These are phyloP conservation scores for Pristiophorus japonicus DNA, from an alignment of 2,113 vertebrate genomes.

Conservation along the genomic window DNA sequence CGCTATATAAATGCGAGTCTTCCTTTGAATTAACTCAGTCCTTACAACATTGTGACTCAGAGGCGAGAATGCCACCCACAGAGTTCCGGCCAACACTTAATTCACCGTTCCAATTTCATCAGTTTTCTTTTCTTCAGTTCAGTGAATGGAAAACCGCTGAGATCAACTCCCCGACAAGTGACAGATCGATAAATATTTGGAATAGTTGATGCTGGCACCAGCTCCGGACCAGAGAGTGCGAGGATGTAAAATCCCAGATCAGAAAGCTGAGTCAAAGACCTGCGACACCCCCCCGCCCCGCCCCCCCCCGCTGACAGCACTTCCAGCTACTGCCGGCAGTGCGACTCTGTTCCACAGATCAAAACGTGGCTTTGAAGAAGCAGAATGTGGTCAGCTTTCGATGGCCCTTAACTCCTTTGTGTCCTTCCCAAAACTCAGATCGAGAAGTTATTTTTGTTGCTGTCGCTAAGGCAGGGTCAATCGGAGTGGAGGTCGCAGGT, in stretches of 20 bases:
- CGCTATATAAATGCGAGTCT: not conserved
- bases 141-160: not conserved
- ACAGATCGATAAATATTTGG: not conserved
- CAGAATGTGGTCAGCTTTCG: not conserved
- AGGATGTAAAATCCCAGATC: not conserved
- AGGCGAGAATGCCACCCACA: not conserved
- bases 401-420: not conserved
- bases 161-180: not conserved
- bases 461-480: too few relatives aligned
- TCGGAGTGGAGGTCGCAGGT: too few relatives aligned
- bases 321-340: not conserved
- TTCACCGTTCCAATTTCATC: not conserved
- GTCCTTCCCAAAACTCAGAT: not conserved
- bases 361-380: not conserved
- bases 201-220: not conserved
- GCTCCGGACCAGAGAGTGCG: not conserved
- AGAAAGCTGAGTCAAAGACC: not conserved
- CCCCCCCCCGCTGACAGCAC: not conserved
- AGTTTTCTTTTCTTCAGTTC: not conserved
- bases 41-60: not conserved
- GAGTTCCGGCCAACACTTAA: not conserved
- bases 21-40: not conserved
- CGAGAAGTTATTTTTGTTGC: too few relatives aligned
- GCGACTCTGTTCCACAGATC: not conserved
- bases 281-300: too few relatives aligned